A percentile compares a stretch with the other conserved stretches of the same genome.
These are phyloP conservation scores for Acrobasis consociella DNA, from an alignment of 2,888 invertebrate genomes.

Conservation along the genomic window DNA sequence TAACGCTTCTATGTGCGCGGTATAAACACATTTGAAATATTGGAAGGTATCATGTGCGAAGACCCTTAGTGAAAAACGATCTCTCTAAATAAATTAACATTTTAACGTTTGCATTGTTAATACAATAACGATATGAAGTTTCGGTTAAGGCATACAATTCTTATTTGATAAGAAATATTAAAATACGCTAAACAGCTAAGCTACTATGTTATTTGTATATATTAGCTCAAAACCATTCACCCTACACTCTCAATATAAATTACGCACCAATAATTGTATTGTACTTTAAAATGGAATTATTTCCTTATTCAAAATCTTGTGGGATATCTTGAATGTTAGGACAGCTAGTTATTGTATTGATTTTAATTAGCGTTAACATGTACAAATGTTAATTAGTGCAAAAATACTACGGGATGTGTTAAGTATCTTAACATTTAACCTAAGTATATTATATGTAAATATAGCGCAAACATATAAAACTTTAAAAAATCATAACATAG, in stretches of 20 bases:
- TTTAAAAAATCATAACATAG: conserved; percentile 15
- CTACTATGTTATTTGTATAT: conserved; percentile 44
- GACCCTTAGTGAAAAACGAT: conserved; percentile 11
- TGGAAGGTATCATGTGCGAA: too few relatives aligned
- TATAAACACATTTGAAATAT: too few relatives aligned
- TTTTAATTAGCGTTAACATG: too few relatives aligned
- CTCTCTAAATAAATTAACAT: conserved; percentile 16
- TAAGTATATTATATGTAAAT: conserved; percentile 32
- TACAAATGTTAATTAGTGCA: conserved; percentile 42
- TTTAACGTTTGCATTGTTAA: conserved; percentile 63
- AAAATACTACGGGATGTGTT: conserved; percentile 39
- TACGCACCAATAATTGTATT: conserved; percentile 48
- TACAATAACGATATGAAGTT: conserved; percentile 80
- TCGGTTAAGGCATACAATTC: conserved; percentile 78
- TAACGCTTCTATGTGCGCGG: too few relatives aligned
- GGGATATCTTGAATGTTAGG: background rate
- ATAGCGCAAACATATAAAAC: conserved; percentile 28
- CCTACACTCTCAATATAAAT: conserved; percentile 39
- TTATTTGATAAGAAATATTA: conserved; percentile 75
- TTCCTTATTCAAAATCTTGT: conserved; percentile 2
- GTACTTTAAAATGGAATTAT: conserved; percentile 41
- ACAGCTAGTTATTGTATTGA: background rate
- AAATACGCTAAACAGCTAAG: conserved; percentile 53
- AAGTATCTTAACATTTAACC: conserved; percentile 5
- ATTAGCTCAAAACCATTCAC: conserved; percentile 29